A percentile compares a stretch with the other conserved stretches of the same genome.
These are phyloP conservation scores for Eunapius fragilis DNA, from an alignment of 37 sponge, comb jelly and placozoan genomes.

Conservation along the genomic window DNA sequence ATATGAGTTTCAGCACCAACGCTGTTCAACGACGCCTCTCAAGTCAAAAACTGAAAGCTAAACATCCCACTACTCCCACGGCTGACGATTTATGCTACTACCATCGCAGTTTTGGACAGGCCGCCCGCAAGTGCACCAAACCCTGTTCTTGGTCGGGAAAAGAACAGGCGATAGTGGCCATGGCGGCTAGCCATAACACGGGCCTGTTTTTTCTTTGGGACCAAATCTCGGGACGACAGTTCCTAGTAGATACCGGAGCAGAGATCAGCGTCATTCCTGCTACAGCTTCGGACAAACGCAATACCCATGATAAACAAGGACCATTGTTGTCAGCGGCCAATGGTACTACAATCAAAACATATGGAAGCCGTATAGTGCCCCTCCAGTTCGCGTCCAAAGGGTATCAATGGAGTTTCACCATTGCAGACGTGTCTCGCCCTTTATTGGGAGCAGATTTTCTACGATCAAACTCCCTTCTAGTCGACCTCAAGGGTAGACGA, in stretches of 20 bases:
- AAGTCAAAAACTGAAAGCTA: no score
- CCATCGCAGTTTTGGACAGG: slow-evolving; percentile 5
- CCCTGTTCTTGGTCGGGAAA: slow-evolving; percentile 16
- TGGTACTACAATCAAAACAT: slow-evolving; percentile 18
- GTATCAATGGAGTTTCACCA: slow-evolving; percentile 13
- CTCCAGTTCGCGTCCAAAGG: no score
- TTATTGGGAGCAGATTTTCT: slow-evolving; percentile 37
- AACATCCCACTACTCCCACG: no score
- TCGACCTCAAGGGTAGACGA: slow-evolving; percentile 15
- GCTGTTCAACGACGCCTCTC: no score
- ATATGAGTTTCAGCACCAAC: no score
- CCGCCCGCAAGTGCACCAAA: slow-evolving; percentile 1
- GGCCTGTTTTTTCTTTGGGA: slow-evolving; percentile 8
- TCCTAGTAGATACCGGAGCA: slow-evolving; percentile 31
- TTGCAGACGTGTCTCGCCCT: slow-evolving; percentile 29
- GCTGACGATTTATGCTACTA: neutral
- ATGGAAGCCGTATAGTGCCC: slow-evolving; percentile 2
- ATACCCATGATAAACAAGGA: neutral
- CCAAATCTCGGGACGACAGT: slow-evolving; percentile 1
- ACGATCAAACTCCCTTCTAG: slow-evolving; percentile 30
- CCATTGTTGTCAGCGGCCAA: slow-evolving; percentile 13
- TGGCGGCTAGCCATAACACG: neutral
- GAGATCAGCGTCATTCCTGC: slow-evolving; percentile 34
- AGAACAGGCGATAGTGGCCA: neutral
- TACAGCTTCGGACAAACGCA: slow-evolving; percentile 6